Evolutionary conservation across 1,140 invertebrate species (phyloP), one percentile per base, ranked within the genome.

Genomic region (Psix sp.): DNA sequence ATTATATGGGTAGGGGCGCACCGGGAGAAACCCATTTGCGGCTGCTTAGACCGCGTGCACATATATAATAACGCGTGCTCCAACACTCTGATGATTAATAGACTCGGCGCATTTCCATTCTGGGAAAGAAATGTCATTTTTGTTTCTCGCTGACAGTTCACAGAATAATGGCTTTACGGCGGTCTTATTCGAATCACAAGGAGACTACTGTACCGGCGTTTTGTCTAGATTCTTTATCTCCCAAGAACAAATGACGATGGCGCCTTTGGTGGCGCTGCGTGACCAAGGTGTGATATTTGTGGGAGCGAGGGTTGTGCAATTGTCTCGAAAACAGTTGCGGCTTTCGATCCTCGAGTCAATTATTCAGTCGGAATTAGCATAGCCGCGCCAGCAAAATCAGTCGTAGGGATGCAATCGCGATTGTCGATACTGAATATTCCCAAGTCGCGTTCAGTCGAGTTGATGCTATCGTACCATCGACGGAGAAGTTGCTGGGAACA

Each of bases 401-500:
- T 52, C 15, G 5, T 14, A 10, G n/a, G 57, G 40, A 60, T 15
- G 31, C 15, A 63, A 20, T 46, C 42, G 46, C 17, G 38, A 11
- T 51, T 2, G 33, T 9, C 16, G 16, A 48, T 43, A 48, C 48
- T 66, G 56, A 35, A 39, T 40, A 56, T 66, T 48, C 62, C 11
- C 13, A 60, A 68, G 35, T 40, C 40, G 18, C 46, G 46, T 13
- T 33, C 17, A 56, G 59, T 51, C 14, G 26, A 49, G 35, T 5
- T 26, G 26, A 39, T 10, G 16, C 59, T 62, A 63, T 73, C 48
- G 57, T 20, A 29, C 21, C 38, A 68, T 68, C 63, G 75, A 75
- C 68, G 59, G 73, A 72, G 52, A 56, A 78, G 67, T 79, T 73
- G 63, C 60, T 56, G 29, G 56, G 68, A 80, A 85, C 82, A 83